A percentile compares a stretch with the other conserved stretches of the same genome.
Conservation (phyloP, 2,888 invertebrate species). For the Tyria jacobaeae region DNA sequence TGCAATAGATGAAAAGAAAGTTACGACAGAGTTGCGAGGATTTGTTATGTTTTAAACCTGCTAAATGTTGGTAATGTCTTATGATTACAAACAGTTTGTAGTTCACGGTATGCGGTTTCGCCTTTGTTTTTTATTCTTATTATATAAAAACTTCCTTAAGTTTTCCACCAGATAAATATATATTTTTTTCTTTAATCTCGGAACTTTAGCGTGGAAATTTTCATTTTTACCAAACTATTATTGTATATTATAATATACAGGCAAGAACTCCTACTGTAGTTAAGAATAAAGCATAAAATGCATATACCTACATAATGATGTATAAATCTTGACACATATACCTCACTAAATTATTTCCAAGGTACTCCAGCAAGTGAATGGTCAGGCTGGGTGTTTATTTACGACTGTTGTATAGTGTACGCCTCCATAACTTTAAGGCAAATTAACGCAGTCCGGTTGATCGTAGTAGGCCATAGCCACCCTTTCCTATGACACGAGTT, state of each 20-base stretch:
- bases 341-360: constrained; percentile 32
- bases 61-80: constrained; percentile 50
- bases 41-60: constrained; percentile 66
- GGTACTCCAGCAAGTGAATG: constrained; percentile 37
- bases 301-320: not conserved
- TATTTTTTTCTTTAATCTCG: not conserved
- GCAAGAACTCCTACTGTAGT: not conserved
- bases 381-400: constrained; percentile 42
- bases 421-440: constrained; percentile 42
- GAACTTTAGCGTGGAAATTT: not conserved
- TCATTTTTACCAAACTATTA: not conserved
- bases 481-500: constrained; percentile 50
- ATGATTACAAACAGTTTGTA: constrained; percentile 42
- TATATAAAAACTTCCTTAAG: constrained; percentile 15
- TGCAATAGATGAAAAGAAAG: constrained; percentile 64
- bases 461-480: constrained; percentile 40
- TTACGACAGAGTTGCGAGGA: constrained; percentile 64
- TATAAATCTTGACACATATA: not conserved
- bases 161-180: not conserved
- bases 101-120: constrained; percentile 38
- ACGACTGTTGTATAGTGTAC: constrained; percentile 26
- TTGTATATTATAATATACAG: not conserved
- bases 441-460: constrained; percentile 44
- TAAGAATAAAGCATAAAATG: not conserved
- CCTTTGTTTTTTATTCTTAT: constrained; percentile 30